Evolutionary conservation across 2,888 invertebrate genomes (phyloP).

Genomic region (Caenorhabditis zanzibari): DNA sequence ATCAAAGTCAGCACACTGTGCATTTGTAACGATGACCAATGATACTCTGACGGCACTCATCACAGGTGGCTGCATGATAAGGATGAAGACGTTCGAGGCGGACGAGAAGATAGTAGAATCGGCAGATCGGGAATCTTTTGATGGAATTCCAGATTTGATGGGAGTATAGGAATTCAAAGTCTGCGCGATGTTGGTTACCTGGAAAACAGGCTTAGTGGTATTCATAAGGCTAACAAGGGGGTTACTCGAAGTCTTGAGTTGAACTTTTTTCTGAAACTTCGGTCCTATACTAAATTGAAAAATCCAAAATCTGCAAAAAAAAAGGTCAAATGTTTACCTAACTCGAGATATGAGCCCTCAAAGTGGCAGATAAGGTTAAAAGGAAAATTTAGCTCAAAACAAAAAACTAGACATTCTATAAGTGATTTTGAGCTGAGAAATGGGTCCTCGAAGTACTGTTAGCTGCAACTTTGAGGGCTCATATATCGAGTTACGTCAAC

Average conservation of each 20-base stretch:
- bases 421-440: no score
- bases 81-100: background rate
- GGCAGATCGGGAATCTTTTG: background rate
- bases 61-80: background rate
- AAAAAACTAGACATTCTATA: no score
- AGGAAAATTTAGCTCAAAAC: no score
- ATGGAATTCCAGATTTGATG: background rate
- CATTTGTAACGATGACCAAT: conserved; percentile 8
- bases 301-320: no score
- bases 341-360: no score
- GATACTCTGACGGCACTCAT: background rate
- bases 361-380: no score
- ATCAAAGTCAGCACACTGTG: conserved; percentile 9
- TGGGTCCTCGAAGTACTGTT: no score
- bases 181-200: background rate
- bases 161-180: conserved; percentile 1
- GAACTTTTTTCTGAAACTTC: no score
- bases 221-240: background rate
- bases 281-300: no score
- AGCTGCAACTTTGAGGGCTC: no score
- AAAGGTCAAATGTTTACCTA: no score
- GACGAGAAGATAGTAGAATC: conserved; percentile 15
- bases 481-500: no score
- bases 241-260: background rate
- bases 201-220: background rate